These are phyloP conservation scores for Gobio gobio DNA, from an alignment of 2,113 vertebrate species.

Conservation along the genomic window DNA sequence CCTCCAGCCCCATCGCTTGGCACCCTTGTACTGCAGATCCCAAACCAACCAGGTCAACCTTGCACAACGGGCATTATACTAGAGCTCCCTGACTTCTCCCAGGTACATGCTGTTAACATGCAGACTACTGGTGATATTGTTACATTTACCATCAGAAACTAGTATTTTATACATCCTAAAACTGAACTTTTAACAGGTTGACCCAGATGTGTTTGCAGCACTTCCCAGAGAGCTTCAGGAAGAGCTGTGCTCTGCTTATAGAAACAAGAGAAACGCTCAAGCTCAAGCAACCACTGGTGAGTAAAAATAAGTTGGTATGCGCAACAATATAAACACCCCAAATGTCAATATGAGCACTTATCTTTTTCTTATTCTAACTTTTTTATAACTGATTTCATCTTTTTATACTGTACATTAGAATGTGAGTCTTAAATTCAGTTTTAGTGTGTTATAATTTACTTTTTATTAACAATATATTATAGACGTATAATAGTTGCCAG, in stretches of 20 bases:
- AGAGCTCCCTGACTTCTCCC: constrained; percentile 92
- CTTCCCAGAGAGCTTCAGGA: constrained; percentile 93
- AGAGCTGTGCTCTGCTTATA: constrained; percentile 90
- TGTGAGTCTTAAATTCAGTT: background rate
- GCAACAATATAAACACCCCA: background rate
- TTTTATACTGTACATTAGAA: background rate
- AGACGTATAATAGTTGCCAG: background rate
- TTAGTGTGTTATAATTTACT: no score
- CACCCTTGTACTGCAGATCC: constrained; percentile 87
- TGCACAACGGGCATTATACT: constrained; percentile 83
- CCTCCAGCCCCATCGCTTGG: constrained; percentile 72
- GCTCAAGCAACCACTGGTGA: constrained; percentile 71
- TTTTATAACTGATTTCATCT: background rate
- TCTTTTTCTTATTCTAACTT: background rate
- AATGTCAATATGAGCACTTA: background rate
- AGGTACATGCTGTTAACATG: constrained; percentile 73
- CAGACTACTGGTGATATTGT: background rate
- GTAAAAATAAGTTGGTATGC: constrained; percentile 6
- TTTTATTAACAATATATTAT: background rate
- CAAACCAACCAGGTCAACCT: constrained; percentile 81
- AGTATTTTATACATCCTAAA: background rate
- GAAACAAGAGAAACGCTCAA: constrained; percentile 73
- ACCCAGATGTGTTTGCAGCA: constrained; percentile 95
- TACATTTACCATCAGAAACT: background rate
- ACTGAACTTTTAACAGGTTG: constrained; percentile 79